Evolutionary conservation across 1,140 invertebrate species (phyloP), one percentile per base, ranked within the genome.

Genomic region (Heliconius congener): DNA sequence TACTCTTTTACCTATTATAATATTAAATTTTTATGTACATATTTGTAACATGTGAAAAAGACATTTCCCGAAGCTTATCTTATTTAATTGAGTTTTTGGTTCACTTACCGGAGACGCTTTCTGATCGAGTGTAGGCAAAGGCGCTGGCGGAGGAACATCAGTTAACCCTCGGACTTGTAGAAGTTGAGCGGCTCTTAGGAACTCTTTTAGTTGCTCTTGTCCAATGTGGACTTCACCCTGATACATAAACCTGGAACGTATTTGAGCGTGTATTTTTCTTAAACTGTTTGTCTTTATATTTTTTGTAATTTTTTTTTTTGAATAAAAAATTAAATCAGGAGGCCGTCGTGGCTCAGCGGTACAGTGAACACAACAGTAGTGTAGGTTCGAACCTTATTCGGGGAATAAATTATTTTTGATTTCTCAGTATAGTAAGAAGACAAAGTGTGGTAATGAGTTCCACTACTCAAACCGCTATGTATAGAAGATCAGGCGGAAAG

Each of bases 221-320:
- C 97, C 97, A 81, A 99, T 97, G 91, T 98, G 97, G 5, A 99
- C 98, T 95, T 99, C 98, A 66, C 98, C 98, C 93, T 98, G 97
- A 93, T 99, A 99, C 98, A 99, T 99, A 95, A 99, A 99, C 91
- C 96, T 97, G 86, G 1, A 60, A 39, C 27, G 16, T 39, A 71
- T 30, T 19, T 18, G 4, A 81, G 73, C 73, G 60, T 73, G 37
- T 42, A 46, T 42, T 9, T 71, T 71, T 55, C 18, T 19, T 39
- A 46, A 71, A 73, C n/a, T 30, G 39, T 74, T 71, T 57, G 8
- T 57, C n/a, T n/a, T 57, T 42, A 39, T 74, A 27, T 27, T 66
- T 66, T 11, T 27, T 66, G 23, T 19, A 9, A 23, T 60, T 60
- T 60, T 57, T 57, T n/a, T 23, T 57, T 37, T 37, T 37, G 1